Evolutionary conservation across 2,888 invertebrate genomes (phyloP).

Genomic region (Acanthosepion pharaonis): DNA sequence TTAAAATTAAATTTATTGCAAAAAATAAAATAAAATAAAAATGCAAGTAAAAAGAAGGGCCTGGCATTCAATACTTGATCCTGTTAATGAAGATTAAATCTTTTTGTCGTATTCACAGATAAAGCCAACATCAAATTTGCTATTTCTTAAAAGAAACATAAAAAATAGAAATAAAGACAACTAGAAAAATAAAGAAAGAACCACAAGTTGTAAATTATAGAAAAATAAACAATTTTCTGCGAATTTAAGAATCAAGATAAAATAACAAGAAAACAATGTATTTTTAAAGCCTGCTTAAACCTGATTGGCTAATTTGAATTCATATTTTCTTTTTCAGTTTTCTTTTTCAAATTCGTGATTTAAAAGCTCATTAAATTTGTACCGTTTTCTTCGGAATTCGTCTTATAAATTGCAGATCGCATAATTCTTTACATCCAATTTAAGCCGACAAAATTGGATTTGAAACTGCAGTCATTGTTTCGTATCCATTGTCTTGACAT

Average conservation of each 20-base stretch:
- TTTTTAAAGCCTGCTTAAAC: no score
- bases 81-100: not conserved
- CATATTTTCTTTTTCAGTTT: not conserved
- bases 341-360: not conserved
- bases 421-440: not conserved
- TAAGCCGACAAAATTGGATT: not conserved
- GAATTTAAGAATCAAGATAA: not conserved
- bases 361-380: not conserved
- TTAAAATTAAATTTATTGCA: not conserved
- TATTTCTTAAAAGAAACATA: not conserved
- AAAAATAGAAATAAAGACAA: not conserved
- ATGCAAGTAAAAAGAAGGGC: not conserved
- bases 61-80: not conserved
- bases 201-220: not conserved
- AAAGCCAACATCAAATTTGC: not conserved
- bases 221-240: not conserved
- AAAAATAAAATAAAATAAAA: not conserved
- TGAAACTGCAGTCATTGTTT: slow-evolving; percentile 14
- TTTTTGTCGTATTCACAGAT: not conserved
- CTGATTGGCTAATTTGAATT: not conserved
- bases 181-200: not conserved
- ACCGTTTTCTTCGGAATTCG: not conserved
- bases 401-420: not conserved
- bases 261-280: not conserved
- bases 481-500: not conserved